These are phyloP conservation scores for Drosophila guanche DNA, from an alignment of 1,140 invertebrate species.

Conservation along the genomic window DNA sequence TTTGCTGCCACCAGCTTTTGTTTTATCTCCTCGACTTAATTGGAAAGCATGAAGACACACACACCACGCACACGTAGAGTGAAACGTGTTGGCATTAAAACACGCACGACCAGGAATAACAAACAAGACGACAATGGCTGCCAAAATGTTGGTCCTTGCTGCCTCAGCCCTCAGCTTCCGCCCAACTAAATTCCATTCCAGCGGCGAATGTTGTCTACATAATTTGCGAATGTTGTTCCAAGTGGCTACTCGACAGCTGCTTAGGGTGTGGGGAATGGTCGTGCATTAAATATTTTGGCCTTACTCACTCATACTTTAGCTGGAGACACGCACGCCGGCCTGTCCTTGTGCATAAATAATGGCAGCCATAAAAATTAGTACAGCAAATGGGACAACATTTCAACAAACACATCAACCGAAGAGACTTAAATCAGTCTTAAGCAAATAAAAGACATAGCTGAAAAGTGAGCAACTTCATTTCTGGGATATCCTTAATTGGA, in stretches of 20 bases:
- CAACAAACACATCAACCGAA: too few relatives aligned
- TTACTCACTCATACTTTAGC: conserved; percentile 12
- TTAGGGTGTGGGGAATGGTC: conserved; percentile 15
- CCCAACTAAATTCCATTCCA: conserved; percentile 11
- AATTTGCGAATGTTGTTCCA: conserved; percentile 44
- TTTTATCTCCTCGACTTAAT: conserved; percentile 65
- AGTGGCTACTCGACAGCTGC: conserved; percentile 40
- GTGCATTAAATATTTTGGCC: conserved; percentile 39
- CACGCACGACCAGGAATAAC: conserved; percentile 58
- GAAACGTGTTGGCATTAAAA: conserved; percentile 60
- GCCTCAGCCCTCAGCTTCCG: conserved; percentile 6
- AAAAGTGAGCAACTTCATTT: background rate
- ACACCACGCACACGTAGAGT: conserved; percentile 26
- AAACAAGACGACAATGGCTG: conserved; percentile 20
- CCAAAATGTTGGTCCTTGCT: conserved; percentile 59
- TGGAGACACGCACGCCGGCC: too few relatives aligned
- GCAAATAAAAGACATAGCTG: too few relatives aligned
- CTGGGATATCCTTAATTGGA: background rate
- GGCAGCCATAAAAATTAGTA: conserved; percentile 3
- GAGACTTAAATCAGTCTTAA: too few relatives aligned
- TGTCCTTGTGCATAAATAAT: conserved; percentile 20
- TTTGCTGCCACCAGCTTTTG: conserved; percentile 51
- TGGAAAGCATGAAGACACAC: conserved; percentile 64
- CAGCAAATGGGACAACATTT: background rate
- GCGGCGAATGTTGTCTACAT: conserved; percentile 27